Base-by-base conservation (phyloP, 1,140 invertebrate genomes). In the Anoplolepis gracilipes region DNA sequence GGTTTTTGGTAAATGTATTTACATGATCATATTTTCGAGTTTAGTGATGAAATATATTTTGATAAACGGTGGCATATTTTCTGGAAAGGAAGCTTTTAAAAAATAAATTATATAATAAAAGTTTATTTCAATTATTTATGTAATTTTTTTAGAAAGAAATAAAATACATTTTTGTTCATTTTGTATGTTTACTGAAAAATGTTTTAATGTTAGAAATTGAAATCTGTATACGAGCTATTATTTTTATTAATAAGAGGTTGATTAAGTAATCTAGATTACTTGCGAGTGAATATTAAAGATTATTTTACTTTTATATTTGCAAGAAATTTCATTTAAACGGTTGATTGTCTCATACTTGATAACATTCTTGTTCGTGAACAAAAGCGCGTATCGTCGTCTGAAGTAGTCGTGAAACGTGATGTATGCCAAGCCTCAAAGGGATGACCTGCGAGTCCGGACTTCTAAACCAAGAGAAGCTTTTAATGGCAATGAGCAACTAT, bases 401-500 rank as follows among this genome's bases (percentile, higher is more conserved):
- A 42, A n/a, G 6, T 42, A 36, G 16, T 62, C 33, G 22, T 33
- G 8, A 59, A 39, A 61, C 53, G 16, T 25, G 25, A 39, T 19
- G 10, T 42, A 30, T 53, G 61, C 67, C 76, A 67, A 55, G 6
- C 42, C 11, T 78, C 76, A 78, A 78, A 78, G 59, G 42, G 28
- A 67, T 33, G 19, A 53, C 25, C 42, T 7, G 67, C 25, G 11
- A 78, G 42, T 53, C 7, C 4, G 30, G 8, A 78, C 53, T n/a
- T 67, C n/a, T n/a, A 22, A 49, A 65, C 8, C 61, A 53, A 78
- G 42, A 33, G 53, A 39, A 22, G 78, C 78, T 82, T 82, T 81
- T 81, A 46, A 82, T 46, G 46, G 49, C 46, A 73, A 73, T 57
- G 8, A n/a, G 25, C 55, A 82, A 82, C 53, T 82, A 73, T 73